A percentile compares a stretch with the other conserved stretches of the same genome.
phyloP scores from a whole-genome alignment of 2,888 invertebrate genomes.

The Ischnus inquisitorius region DNA sequence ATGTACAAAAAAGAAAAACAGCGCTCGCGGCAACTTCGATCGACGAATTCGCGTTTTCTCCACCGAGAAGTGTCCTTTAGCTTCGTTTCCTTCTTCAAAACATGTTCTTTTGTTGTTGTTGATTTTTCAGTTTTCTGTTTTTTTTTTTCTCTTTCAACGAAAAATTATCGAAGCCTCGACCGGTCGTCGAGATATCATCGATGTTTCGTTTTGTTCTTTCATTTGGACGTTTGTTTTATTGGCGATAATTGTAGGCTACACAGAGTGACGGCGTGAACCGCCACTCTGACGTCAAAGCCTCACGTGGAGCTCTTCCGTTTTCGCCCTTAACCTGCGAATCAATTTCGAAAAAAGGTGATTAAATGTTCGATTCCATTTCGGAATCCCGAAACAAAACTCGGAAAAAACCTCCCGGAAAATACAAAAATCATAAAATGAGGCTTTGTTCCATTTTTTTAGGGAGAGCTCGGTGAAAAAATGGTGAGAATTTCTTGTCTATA shows the following conservation, averaged over 20 bases:
- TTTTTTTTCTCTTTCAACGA: neutral
- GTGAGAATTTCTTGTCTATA: too few species aligned
- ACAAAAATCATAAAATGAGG: too few species aligned
- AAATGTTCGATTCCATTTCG: too few species aligned
- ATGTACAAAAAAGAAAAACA: neutral
- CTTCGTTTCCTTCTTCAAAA: neutral
- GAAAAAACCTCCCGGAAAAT: too few species aligned
- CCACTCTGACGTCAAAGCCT: conserved; percentile 80
- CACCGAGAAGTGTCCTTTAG: neutral
- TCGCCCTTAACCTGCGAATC: conserved; percentile 76
- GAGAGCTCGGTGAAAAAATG: too few species aligned
- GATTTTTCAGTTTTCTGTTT: neutral
- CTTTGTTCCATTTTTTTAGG: too few species aligned
- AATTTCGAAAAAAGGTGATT: too few species aligned
- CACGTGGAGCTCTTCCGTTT: conserved; percentile 81
- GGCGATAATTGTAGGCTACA: conserved; percentile 70
- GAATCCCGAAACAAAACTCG: too few species aligned
- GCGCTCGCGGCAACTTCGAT: neutral
- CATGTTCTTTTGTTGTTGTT: too few species aligned
- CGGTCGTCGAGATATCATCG: conserved; percentile 7
- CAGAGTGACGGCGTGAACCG: conserved; percentile 73
- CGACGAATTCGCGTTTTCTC: neutral
- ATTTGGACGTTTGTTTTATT: conserved; percentile 20
- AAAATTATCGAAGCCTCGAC: conserved; percentile 7
- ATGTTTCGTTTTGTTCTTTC: conserved; percentile 5